Percentiles rank a stretch among this genome's conserved stretches.
Evolutionary conservation across 2,797 vertebrate genomes (phyloP).

Genomic region (Sebastiscus albofasciatus): DNA sequence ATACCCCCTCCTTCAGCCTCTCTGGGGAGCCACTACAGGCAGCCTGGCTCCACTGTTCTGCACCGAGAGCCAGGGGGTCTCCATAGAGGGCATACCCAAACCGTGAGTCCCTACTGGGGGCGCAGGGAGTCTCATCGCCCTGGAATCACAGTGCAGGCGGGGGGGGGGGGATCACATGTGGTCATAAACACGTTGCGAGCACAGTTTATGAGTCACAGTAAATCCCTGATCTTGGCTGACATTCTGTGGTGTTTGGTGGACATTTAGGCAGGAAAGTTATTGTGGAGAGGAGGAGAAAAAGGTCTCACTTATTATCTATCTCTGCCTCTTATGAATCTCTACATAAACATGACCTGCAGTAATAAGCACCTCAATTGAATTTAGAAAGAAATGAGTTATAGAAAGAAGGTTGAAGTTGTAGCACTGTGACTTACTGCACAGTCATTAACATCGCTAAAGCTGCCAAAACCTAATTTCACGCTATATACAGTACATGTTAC

Average conservation of each 20-base stretch:
- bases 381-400: neutral
- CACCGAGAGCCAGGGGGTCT: conserved; percentile 32
- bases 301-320: conserved; percentile 10
- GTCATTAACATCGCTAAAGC: neutral
- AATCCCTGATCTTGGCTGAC: conserved; percentile 50
- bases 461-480: neutral
- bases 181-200: conserved; percentile 29
- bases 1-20: conserved; percentile 11
- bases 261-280: conserved; percentile 21
- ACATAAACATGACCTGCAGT: neutral
- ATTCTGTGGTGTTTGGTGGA: conserved; percentile 36
- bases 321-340: conserved; percentile 3
- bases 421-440: neutral
- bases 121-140: conserved; percentile 55
- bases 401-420: neutral
- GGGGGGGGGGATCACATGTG: conserved; percentile 6
- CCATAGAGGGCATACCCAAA: conserved; percentile 46
- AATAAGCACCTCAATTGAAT: neutral
- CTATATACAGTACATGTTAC: neutral
- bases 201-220: conserved; percentile 59
- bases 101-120: conserved; percentile 38
- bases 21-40: conserved; percentile 44
- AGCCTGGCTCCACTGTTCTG: conserved; percentile 61
- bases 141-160: conserved; percentile 55
- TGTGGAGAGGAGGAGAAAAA: conserved; percentile 19